Base-by-base conservation (phyloP, 2,888 invertebrate species). In the Cloeon dipterum region DNA sequence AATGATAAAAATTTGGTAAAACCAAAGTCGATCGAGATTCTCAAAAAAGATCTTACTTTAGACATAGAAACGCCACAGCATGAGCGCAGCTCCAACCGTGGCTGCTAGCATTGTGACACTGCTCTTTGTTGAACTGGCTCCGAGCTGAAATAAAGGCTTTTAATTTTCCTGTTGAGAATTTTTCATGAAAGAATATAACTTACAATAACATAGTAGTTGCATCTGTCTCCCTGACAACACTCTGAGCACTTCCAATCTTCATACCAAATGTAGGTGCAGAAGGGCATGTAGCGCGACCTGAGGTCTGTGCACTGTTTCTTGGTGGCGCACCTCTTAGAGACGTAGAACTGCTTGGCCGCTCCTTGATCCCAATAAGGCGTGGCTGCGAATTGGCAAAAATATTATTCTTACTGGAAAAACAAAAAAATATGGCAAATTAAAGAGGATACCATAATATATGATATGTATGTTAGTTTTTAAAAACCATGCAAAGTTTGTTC, bases 191-290 rank as follows among this genome's bases (percentile, higher is more conserved):
- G n/a, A n/a, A n/a, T n/a, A n/a, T n/a, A n/a, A 21, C 21, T 81
- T 63, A 93, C 91, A 53, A 93, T 83, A 35, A 88, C 73, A 55
- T 74, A 94, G 54, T 83, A 93, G 57, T 94, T 94, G 58, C 93
- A 94, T 38, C 85, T 68, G 56, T 94, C 93, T 35, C 93, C 93
- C 50, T 78, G 78, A 52, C 94, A 94, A 57, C 93, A 94, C 54
- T 93, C 89, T 0, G 83, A 77, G 58, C 93, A 94, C 44, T 76
- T 74, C 94, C 93, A 94, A 58, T 94, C 93, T 51, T 86, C 77
- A 51, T 91, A 94, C 89, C 85, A 85, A 47, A 89, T 82, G 49
- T 85, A 74, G 2, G 85, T 81, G 50, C 89, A 91, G 40, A 72
- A 64, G 5, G 67, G 68, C 75, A 77, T 82, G 47, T 71, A 70